A percentile compares a stretch with the other conserved stretches of the same genome.
These are phyloP conservation scores for Chelonus insularis DNA, from an alignment of 1,140 invertebrate genomes.

Conservation along the genomic window DNA sequence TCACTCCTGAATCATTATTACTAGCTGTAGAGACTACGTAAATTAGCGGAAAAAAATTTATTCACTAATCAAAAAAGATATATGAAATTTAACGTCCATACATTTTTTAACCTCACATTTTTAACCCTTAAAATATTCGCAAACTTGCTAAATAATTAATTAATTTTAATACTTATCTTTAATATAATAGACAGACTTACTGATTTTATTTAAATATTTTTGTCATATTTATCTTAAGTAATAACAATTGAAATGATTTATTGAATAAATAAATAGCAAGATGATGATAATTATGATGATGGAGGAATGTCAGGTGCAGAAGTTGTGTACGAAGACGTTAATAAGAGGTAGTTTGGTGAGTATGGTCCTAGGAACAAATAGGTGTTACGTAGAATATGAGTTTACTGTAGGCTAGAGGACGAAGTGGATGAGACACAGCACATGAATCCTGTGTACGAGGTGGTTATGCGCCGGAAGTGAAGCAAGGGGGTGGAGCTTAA, in stretches of 20 bases:
- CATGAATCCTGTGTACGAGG: neutral
- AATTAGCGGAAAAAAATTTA: slow-evolving; percentile 13
- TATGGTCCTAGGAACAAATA: slow-evolving; percentile 13
- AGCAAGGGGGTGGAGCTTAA: slow-evolving; percentile 49
- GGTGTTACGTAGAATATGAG: slow-evolving; percentile 13
- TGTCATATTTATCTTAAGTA: no score
- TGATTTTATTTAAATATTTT: no score
- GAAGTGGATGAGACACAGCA: neutral
- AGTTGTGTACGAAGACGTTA: slow-evolving; percentile 5
- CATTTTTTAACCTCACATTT: no score
- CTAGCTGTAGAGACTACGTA: neutral
- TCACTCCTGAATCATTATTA: neutral
- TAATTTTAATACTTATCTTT: no score
- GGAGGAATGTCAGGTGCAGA: slow-evolving; percentile 15
- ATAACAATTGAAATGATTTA: no score
- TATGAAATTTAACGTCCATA: no score
- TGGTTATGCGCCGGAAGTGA: slow-evolving; percentile 8
- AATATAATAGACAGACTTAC: no score
- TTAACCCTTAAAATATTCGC: no score
- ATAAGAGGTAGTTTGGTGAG: slow-evolving; percentile 18
- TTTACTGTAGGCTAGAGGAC: neutral
- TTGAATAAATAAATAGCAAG: no score
- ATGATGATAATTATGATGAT: neutral
- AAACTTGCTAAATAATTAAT: no score
- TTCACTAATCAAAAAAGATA: neutral